phyloP scores from a whole-genome alignment of 2,888 invertebrate species.

The Parnassius glacialis region DNA sequence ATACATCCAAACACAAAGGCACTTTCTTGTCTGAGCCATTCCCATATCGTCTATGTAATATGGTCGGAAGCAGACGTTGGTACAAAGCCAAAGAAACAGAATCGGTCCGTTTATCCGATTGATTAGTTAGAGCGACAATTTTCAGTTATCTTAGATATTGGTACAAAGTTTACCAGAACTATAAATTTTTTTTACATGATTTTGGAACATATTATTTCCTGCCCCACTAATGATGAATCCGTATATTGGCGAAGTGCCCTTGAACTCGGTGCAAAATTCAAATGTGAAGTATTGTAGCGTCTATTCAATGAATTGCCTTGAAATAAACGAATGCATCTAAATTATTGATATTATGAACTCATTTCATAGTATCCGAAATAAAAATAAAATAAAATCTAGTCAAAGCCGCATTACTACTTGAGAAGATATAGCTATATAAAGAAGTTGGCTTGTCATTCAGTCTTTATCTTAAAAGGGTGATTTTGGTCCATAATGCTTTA shows the following conservation, averaged over 20 bases:
- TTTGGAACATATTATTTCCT: constrained; percentile 12
- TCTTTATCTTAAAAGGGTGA: constrained; percentile 32
- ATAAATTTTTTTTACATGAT: constrained; percentile 11
- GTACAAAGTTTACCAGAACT: constrained; percentile 10
- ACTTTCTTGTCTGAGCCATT: no score
- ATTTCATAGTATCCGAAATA: constrained; percentile 19
- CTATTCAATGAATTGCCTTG: constrained; percentile 22
- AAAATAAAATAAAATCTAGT: constrained; percentile 28
- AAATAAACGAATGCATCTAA: constrained; percentile 21
- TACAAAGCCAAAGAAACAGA: no score
- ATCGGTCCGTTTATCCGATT: no score
- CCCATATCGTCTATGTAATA: no score
- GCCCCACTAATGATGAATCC: constrained; percentile 8
- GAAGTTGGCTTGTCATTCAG: constrained; percentile 31
- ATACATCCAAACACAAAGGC: no score
- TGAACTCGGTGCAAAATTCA: constrained; percentile 21
- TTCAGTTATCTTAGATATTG: not conserved
- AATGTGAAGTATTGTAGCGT: constrained; percentile 9
- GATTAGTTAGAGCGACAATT: no score
- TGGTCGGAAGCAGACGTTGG: no score
- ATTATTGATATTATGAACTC: constrained; percentile 8
- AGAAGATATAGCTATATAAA: constrained; percentile 37
- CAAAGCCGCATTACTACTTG: constrained; percentile 25
- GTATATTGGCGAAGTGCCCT: constrained; percentile 8
- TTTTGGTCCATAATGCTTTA: constrained; percentile 35